These are phyloP conservation scores for Dascillus cervinus DNA, from an alignment of 2,888 invertebrate genomes.

Conservation along the genomic window DNA sequence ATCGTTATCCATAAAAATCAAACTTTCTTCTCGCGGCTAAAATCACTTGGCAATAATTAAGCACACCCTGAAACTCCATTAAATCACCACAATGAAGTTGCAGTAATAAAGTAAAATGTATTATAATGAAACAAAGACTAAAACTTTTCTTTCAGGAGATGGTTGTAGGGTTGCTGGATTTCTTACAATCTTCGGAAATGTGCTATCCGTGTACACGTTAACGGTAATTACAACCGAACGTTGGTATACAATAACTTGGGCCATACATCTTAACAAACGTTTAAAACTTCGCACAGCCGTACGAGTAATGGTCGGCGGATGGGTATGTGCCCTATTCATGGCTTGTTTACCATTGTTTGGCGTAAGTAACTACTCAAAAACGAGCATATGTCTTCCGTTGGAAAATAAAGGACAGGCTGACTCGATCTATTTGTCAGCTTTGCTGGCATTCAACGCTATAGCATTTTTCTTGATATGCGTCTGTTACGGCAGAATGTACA, in stretches of 20 bases:
- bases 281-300: constrained; percentile 50
- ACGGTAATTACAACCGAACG: constrained; percentile 58
- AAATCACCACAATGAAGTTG: no score
- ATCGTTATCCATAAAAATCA: no score
- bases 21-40: no score
- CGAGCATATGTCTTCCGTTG: constrained; percentile 61
- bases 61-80: not conserved
- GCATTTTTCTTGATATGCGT: constrained; percentile 57
- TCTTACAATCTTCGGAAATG: constrained; percentile 55
- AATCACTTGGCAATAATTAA: constrained; percentile 1
- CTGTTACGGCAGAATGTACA: constrained; percentile 57
- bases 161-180: constrained; percentile 60
- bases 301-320: constrained; percentile 52
- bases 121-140: no score
- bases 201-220: constrained; percentile 58
- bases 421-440: constrained; percentile 48
- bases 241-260: constrained; percentile 52
- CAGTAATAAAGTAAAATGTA: no score
- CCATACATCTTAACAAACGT: constrained; percentile 54
- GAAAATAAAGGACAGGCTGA: constrained; percentile 48
- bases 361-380: constrained; percentile 56
- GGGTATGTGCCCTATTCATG: constrained; percentile 50
- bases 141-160: constrained; percentile 37
- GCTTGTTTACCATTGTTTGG: constrained; percentile 55
- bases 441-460: constrained; percentile 53